Percentiles rank a stretch among this genome's conserved stretches.
Conservation (phyloP, 2,113 vertebrate species). For the Loxodonta africana region DNA sequence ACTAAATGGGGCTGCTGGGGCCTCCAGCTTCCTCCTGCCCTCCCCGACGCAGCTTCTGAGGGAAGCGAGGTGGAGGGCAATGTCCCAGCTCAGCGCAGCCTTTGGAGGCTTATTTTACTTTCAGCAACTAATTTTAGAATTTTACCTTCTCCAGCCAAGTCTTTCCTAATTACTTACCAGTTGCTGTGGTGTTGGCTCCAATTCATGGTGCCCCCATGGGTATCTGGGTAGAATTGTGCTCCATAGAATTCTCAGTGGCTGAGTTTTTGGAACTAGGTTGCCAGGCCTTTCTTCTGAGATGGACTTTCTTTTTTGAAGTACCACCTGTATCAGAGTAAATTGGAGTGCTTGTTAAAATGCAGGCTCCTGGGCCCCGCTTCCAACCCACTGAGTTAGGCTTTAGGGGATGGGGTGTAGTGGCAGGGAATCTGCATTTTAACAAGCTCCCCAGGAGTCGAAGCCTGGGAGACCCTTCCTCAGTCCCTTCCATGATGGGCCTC, state of each 20-base stretch:
- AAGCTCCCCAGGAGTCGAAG: not conserved
- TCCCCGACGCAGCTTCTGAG: too few relatives aligned
- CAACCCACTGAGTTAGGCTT: not conserved
- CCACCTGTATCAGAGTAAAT: not conserved
- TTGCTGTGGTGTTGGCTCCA: not conserved
- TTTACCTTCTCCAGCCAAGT: not conserved
- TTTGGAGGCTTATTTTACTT: not conserved
- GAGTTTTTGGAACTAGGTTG: not conserved
- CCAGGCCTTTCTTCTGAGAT: not conserved
- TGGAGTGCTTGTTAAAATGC: too few relatives aligned
- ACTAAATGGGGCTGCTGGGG: not conserved
- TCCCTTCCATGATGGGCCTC: not conserved
- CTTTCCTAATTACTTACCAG: not conserved
- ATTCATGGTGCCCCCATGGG: not conserved
- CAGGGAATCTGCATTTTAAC: not conserved
- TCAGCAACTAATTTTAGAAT: not conserved
- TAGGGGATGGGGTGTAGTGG: too few relatives aligned
- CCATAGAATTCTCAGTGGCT: not conserved
- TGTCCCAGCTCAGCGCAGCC: accelerated
- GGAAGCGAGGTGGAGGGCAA: not conserved
- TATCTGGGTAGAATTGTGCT: not conserved
- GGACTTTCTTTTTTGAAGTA: not conserved
- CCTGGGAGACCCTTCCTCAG: too few relatives aligned
- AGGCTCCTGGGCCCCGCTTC: too few relatives aligned
- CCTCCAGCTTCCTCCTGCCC: not conserved